Conservation (phyloP, 2,113 vertebrate genomes). For the Nettapus auritus region DNA sequence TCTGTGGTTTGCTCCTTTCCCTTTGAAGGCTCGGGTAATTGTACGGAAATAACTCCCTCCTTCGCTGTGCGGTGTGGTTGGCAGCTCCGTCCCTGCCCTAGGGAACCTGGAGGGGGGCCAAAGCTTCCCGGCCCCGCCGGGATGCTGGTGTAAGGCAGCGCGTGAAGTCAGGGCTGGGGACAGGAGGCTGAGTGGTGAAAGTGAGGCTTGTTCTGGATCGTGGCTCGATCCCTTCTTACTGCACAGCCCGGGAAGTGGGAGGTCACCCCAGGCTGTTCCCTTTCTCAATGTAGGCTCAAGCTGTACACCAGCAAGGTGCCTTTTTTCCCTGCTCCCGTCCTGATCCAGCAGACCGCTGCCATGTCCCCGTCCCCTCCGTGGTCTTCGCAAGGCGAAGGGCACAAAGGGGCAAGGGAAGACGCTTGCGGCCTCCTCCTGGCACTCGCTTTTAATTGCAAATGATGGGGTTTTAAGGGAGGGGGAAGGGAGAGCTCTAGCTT, state of each 20-base stretch:
- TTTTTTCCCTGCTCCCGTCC: background rate
- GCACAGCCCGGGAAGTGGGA: background rate
- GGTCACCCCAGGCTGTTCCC: background rate
- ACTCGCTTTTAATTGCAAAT: conserved; percentile 66
- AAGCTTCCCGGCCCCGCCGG: background rate
- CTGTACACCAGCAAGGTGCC: background rate
- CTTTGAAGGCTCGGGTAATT: background rate
- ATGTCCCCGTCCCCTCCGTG: rapidly evolving
- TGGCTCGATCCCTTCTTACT: background rate
- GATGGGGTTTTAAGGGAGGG: conserved; percentile 20
- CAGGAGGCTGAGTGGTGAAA: background rate
- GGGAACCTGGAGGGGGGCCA: background rate
- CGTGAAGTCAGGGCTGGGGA: background rate
- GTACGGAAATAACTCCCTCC: background rate
- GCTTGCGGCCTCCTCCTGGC: conserved; percentile 25
- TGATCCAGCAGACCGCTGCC: background rate
- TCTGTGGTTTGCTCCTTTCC: background rate
- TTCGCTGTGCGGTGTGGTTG: background rate
- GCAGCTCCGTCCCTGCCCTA: background rate
- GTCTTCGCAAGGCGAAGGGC: background rate
- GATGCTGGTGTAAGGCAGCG: rapidly evolving
- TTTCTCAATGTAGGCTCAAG: background rate
- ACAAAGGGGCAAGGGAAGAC: background rate
- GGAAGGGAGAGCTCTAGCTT: conserved; percentile 61
- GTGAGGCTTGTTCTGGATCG: background rate